phyloP scores from a whole-genome alignment of 2,888 invertebrate genomes.

The Pyrrhia umbra region DNA sequence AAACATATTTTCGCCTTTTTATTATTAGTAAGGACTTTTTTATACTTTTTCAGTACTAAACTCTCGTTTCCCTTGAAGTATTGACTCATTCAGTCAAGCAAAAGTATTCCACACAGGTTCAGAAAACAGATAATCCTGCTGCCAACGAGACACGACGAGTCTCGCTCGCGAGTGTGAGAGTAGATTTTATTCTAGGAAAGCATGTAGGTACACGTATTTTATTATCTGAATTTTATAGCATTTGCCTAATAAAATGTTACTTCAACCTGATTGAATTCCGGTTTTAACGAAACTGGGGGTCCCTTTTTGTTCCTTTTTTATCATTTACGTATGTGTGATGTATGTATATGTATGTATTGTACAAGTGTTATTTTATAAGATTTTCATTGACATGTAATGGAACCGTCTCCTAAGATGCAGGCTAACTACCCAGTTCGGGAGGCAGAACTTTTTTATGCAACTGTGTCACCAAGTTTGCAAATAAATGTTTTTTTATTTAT shows the following conservation, averaged over 20 bases:
- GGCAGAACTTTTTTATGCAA: too few species aligned
- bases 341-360: too few species aligned
- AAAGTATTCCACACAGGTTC: slow-evolving; percentile 6
- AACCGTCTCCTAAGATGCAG: too few species aligned
- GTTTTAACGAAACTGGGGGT: background rate
- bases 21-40: background rate
- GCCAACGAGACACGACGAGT: background rate
- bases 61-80: background rate
- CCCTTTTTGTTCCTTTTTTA: background rate
- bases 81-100: slow-evolving; percentile 1
- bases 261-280: slow-evolving; percentile 41
- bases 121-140: background rate
- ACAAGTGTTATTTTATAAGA: too few species aligned
- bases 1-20: too few species aligned
- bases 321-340: background rate
- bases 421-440: too few species aligned
- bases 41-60: background rate
- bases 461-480: too few species aligned
- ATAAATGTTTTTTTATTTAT: too few species aligned
- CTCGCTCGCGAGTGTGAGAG: slow-evolving; percentile 2
- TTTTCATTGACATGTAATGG: too few species aligned
- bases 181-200: slow-evolving; percentile 25
- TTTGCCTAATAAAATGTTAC: slow-evolving; percentile 38
- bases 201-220: slow-evolving; percentile 15
- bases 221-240: slow-evolving; percentile 33